Base-by-base conservation (phyloP, 2,113 vertebrate species). In the Apeltes quadracus region DNA sequence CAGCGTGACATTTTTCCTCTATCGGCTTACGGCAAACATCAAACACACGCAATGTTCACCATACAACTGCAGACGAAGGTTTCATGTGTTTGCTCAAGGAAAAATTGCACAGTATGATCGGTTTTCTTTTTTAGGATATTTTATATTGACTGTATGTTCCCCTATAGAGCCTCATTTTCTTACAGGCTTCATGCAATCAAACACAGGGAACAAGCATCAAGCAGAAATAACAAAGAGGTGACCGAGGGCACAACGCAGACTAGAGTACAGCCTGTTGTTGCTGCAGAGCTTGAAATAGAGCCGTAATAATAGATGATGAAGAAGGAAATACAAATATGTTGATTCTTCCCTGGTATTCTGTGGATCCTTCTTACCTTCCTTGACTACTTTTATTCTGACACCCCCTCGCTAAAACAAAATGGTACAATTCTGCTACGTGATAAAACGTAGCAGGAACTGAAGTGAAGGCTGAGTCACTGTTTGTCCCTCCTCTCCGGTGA, bases 331-430 rank as follows among this genome's bases (percentile, higher is more conserved):
- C 22, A 65, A 46, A 55, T 46, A 39, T 46, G 27, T 61, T 75
- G 34, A 82, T 67, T 64, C 71, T 56, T 70, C 61, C 46, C 20
- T 69, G 57, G 66, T 77, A 66, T 61, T 68, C 34, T 63, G 44
- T 48, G 7, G 38, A 39, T 66, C 59, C 0, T 18, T 71, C 63
- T 81, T 74, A 12, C 18, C 48, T 46, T 70, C 5, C 29, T 15
- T 27, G 58, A 58, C 23, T 58, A 22, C 34, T 18, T 56, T 15
- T 61, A 18, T 68, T 72, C 51, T 44, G 32, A 25, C 23, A 15
- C 34, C 41, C 18, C 38, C 16, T 41, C 39, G 38, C 46, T 64
- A n/a, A 51, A 59, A 50, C 10, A 44, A 58, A 78, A 61, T 25
- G 25, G 23, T 34, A 34, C 32, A 5, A 63, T 22, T 48, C 7